Evolutionary conservation across 2,888 invertebrate genomes (phyloP).

Genomic region (Drepanosiphum platanoidis): DNA sequence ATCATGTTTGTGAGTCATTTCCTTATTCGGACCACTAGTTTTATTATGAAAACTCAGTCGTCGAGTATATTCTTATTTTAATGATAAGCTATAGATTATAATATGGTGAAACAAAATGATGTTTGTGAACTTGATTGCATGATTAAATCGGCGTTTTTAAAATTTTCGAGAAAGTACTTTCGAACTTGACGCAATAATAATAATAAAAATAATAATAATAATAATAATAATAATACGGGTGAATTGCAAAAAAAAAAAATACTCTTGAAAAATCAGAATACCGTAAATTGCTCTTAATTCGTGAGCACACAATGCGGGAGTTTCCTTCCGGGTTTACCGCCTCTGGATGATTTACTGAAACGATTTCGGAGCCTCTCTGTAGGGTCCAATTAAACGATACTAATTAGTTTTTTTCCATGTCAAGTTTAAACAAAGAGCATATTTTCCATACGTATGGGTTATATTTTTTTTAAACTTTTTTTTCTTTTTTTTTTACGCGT

Average conservation of each 20-base stretch:
- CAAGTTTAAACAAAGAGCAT: background rate
- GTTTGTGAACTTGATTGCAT: background rate
- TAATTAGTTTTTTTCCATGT: slow-evolving; percentile 45
- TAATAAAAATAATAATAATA: too few relatives aligned
- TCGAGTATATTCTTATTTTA: background rate
- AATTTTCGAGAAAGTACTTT: background rate
- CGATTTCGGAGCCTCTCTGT: slow-evolving; percentile 6
- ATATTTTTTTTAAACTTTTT: too few relatives aligned
- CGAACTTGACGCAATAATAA: background rate
- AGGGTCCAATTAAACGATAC: slow-evolving; percentile 35
- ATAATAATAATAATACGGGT: background rate
- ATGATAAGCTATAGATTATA: too few relatives aligned
- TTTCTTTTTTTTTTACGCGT: too few relatives aligned
- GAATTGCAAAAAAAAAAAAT: slow-evolving; percentile 1
- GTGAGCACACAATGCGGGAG: background rate
- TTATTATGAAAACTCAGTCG: too few relatives aligned
- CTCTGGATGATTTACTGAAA: slow-evolving; percentile 23
- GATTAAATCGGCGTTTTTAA: slow-evolving; percentile 11
- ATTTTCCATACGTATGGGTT: slow-evolving; percentile 1
- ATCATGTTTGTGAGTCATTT: too few relatives aligned
- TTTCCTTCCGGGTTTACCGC: slow-evolving; percentile 40
- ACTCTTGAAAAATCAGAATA: slow-evolving; percentile 13
- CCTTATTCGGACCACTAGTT: too few relatives aligned
- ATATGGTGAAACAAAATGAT: background rate
- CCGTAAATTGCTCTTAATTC: slow-evolving; percentile 40